Conservation (phyloP, 2,888 invertebrate species). For the Sarcophaga subvicina region DNA sequence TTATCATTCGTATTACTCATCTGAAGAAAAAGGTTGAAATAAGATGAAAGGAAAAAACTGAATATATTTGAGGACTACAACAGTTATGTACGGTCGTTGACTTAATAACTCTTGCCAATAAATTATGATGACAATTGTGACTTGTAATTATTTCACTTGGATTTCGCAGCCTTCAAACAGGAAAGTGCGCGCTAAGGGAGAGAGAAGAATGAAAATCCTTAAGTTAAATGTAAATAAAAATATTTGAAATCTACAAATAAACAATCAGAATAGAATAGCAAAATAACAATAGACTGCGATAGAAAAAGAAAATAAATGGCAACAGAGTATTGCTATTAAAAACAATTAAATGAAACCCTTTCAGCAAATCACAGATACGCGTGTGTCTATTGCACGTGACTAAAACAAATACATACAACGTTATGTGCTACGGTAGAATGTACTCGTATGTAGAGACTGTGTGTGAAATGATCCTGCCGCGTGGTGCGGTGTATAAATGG, state of each 20-base stretch:
- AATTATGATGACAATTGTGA: constrained; percentile 63
- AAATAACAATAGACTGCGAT: constrained; percentile 27
- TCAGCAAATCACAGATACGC: constrained; percentile 16
- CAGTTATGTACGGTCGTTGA: constrained; percentile 3
- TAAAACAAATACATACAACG: background rate
- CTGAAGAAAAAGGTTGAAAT: constrained; percentile 17
- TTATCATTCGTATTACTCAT: constrained; percentile 21
- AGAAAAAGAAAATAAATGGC: constrained; percentile 44
- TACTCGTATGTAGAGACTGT: too few relatives aligned
- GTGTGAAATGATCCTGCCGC: background rate
- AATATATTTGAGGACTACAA: constrained; percentile 60
- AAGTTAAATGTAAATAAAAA: constrained; percentile 60
- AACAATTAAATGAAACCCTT: constrained; percentile 64
- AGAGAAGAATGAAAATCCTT: constrained; percentile 21
- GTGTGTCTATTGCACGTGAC: constrained; percentile 56
- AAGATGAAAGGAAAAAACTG: constrained; percentile 10
- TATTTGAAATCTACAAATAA: constrained; percentile 64
- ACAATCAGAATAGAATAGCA: constrained; percentile 1
- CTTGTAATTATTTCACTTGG: constrained; percentile 56
- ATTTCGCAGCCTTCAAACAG: too few relatives aligned
- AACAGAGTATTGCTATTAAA: constrained; percentile 65
- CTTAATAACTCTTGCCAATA: constrained; percentile 58
- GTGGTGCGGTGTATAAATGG: constrained; percentile 52
- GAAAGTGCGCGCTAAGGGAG: background rate
- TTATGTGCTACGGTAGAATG: background rate